Base-by-base conservation (phyloP, 1,140 invertebrate species). In the Drosophila sucinea region DNA sequence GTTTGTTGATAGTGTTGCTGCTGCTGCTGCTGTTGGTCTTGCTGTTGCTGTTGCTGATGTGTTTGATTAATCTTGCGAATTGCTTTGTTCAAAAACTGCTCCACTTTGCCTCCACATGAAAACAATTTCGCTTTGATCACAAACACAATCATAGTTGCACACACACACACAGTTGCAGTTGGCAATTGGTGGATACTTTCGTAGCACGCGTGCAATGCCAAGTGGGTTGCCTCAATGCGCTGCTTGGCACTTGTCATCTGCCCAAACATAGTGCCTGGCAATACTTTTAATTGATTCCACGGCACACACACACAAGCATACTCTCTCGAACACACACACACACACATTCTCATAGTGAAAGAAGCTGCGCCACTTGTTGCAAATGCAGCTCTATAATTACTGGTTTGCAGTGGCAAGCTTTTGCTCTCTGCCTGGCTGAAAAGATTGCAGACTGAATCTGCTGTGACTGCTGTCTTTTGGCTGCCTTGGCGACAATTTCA, bases 1-100 rank as follows among this genome's bases (percentile, higher is more conserved):
- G 54, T 78, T 66, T 73, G 23, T 64, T 40, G 68, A 71, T 67
- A 40, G 54, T 56, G 67, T 72, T 41, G 11, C 17, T 38, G 56
- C 7, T 58, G 57, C 32, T n/a, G 64, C 71, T 68, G 60, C 72
- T 75, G 60, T 40, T 65, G 54, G 61, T 38, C 55, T 17, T 40
- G 51, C 38, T 67, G 62, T 38, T 75, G 11, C 8, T 47, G 44
- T 47, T 47, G 44, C 44, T 51, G 44, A 51, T 51, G 44, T 51
- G 64, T 85, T 80, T 89, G 84, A 90, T 89, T 89, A 89, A 90
- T 89, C 87, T 87, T 90, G 84, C 80, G 85, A 90, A 90, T 89
- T 90, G 84, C 84, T 89, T 89, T 89, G 84, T 89, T 89, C 85
- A 90, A 89, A 89, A 90, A 89, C 84, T 89, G 84, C 84, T 89